Evolutionary conservation across 92 coral and sea anemone genomes (phyloP), one percentile per base, ranked within the genome.

Genomic region (Pocillopora meandrina): DNA sequence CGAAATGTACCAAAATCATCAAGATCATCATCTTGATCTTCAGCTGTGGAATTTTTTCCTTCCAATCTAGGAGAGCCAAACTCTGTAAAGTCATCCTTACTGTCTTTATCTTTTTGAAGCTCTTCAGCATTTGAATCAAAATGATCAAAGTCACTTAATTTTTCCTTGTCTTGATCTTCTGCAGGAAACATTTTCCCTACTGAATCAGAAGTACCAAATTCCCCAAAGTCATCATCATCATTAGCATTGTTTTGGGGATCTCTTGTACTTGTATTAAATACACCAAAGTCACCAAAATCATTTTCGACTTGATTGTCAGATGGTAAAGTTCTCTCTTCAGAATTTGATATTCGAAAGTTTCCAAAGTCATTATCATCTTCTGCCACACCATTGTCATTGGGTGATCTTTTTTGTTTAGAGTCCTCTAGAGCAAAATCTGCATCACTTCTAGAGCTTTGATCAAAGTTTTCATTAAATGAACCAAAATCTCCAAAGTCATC

Each of bases 141-240:
- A 75, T 9, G 26, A 15, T 74, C 87, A 84, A 55, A 84, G 42
- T 87, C 90, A 3, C 90, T 82, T 69, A 82, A 82, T 19, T 82
- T 85, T 64, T 87, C 81, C 17, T 70, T 23, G 15, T 52, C 33
- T n/a, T 77, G 76, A 56, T 31, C 65, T 52, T 14, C 57, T 4
- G 59, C 36, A 12, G 18, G 61, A 13, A 70, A 26, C 12, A 17
- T 4, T 72, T 71, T 49, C 18, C 6, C 21, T 47, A 35, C 76
- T 10, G 19, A n/a, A 17, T 65, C 80, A 84, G 26, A 84, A 65
- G 15, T 49, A 63, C 82, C 82, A 65, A 72, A 87, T 78, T 87
- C 83, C 68, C 93, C 91, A 90, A 83, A 90, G 21, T 78, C 91
- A 67, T 91, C 80, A 56, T 74, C 82, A 20, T 58, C 75, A 71